These are phyloP conservation scores for Geophilus truncorum DNA, from an alignment of 2,888 invertebrate species.

Conservation along the genomic window DNA sequence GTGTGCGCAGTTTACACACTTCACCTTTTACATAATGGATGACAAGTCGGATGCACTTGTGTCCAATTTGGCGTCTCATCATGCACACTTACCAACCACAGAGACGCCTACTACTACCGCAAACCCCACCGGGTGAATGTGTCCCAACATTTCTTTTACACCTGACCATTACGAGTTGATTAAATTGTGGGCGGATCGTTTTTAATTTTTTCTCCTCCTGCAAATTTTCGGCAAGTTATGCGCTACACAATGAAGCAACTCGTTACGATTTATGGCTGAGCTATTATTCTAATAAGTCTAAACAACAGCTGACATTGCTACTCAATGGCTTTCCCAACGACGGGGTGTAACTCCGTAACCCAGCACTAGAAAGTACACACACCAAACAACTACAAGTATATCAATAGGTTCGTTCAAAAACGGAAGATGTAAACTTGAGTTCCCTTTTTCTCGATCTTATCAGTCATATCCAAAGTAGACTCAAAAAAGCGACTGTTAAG, in stretches of 20 bases:
- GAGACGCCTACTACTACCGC: slow-evolving; percentile 6
- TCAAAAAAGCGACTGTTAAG: too few relatives aligned
- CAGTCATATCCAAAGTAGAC: too few relatives aligned
- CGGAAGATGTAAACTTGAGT: too few relatives aligned
- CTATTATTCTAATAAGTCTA: neutral
- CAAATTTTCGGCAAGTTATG: neutral
- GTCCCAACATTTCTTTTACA: neutral
- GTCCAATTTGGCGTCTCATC: slow-evolving; percentile 27
- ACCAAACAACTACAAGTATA: too few relatives aligned
- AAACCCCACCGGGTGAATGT: neutral
- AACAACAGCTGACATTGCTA: neutral
- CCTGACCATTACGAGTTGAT: slow-evolving; percentile 8
- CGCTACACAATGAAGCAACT: neutral
- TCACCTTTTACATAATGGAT: slow-evolving; percentile 27
- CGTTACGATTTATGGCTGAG: neutral
- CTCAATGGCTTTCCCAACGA: neutral
- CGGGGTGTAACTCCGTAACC: neutral
- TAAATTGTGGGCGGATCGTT: neutral
- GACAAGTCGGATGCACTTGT: slow-evolving; percentile 23
- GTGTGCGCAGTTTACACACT: slow-evolving; percentile 27
- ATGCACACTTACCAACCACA: slow-evolving; percentile 27
- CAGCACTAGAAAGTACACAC: too few relatives aligned
- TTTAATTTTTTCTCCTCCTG: neutral
- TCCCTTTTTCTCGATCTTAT: too few relatives aligned
- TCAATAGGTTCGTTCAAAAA: too few relatives aligned